Evolutionary conservation across 2,888 invertebrate species (phyloP).

Genomic region (Drosophila meridionalis): DNA sequence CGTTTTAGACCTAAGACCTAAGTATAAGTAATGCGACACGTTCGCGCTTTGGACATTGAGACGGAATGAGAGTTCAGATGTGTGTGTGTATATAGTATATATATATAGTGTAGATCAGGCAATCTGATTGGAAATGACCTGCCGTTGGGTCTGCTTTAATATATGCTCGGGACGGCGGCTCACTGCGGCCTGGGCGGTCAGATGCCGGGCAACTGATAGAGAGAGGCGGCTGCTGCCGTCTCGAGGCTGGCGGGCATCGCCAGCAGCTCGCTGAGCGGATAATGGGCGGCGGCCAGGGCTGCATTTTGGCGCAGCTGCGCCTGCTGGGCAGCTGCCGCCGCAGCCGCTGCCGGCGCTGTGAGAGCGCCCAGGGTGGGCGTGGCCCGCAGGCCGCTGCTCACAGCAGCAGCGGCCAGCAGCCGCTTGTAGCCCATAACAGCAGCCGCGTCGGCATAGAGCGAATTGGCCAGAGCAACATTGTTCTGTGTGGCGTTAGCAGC

Average conservation of each 20-base stretch:
- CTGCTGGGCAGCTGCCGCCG: slow-evolving; percentile 80
- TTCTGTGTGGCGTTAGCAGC: slow-evolving; percentile 87
- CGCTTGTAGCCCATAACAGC: slow-evolving; percentile 85
- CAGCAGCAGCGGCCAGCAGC: slow-evolving; percentile 84
- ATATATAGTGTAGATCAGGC: not conserved
- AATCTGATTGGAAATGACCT: slow-evolving; percentile 5
- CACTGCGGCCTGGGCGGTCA: slow-evolving; percentile 86
- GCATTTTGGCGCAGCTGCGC: slow-evolving; percentile 79
- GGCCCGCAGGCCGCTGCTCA: slow-evolving; percentile 79
- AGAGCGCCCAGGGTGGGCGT: slow-evolving; percentile 68
- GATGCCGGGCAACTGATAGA: slow-evolving; percentile 90
- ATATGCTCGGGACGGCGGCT: slow-evolving; percentile 17
- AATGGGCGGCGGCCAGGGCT: slow-evolving; percentile 86
- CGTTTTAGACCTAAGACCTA: slow-evolving; percentile 68
- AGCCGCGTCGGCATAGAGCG: slow-evolving; percentile 86
- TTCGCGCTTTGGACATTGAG: slow-evolving; percentile 72
- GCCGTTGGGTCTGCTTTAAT: slow-evolving; percentile 1
- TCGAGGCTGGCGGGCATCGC: slow-evolving; percentile 90
- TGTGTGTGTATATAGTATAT: slow-evolving; percentile 17
- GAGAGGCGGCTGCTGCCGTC: slow-evolving; percentile 86
- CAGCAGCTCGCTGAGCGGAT: slow-evolving; percentile 90
- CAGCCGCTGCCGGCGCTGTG: slow-evolving; percentile 62
- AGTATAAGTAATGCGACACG: slow-evolving; percentile 48
- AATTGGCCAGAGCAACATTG: slow-evolving; percentile 82
- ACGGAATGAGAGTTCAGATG: slow-evolving; percentile 64